Conservation (phyloP, 1,140 invertebrate species). For the Rhagoletis pomonella region DNA sequence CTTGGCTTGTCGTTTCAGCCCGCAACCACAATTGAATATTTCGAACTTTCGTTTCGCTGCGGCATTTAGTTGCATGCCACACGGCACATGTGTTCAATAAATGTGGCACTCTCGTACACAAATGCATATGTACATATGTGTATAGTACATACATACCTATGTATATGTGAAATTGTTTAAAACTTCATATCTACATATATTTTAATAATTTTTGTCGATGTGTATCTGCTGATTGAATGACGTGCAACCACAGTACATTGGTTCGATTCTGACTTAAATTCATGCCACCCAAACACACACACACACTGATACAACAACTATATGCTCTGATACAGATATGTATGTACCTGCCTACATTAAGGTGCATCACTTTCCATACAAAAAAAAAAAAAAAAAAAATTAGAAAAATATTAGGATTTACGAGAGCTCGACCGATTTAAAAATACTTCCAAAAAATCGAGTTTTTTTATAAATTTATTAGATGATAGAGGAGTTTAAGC, state of each 20-base stretch:
- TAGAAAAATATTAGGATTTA: too few relatives aligned
- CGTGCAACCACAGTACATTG: slow-evolving; percentile 24
- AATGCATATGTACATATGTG: too few relatives aligned
- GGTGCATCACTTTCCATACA: too few relatives aligned
- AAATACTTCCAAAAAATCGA: too few relatives aligned
- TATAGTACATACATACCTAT: not conserved
- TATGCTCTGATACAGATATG: too few relatives aligned
- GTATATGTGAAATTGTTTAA: not conserved
- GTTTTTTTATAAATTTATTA: too few relatives aligned
- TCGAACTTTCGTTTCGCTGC: not conserved
- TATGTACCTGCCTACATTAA: too few relatives aligned
- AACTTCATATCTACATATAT: not conserved
- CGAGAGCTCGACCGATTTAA: too few relatives aligned
- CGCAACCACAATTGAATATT: slow-evolving; percentile 39
- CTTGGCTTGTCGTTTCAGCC: not conserved
- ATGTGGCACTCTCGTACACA: too few relatives aligned
- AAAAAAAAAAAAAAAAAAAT: too few relatives aligned
- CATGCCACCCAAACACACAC: not conserved
- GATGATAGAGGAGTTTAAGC: too few relatives aligned
- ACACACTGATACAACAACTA: not conserved
- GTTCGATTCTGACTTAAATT: slow-evolving; percentile 13
- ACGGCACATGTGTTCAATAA: not conserved
- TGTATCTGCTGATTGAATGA: not conserved
- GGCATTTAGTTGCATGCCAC: not conserved
- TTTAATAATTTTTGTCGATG: not conserved